Evolutionary conservation across 2,797 vertebrate species (phyloP).

Genomic region (Microctenopoma steveboyesi): DNA sequence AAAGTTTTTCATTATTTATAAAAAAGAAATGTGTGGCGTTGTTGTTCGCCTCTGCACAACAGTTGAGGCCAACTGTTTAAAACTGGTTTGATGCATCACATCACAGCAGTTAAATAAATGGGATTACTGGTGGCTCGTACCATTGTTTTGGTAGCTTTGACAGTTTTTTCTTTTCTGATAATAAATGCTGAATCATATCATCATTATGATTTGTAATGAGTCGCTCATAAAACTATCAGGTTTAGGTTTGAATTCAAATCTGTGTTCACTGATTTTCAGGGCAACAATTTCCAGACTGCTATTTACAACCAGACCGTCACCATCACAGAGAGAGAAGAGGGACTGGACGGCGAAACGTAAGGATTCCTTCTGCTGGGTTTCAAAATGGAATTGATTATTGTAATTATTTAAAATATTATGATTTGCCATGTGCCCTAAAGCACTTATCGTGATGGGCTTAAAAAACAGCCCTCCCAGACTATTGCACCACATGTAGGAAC

Average conservation of each 20-base stretch:
- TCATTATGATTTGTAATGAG: not conserved
- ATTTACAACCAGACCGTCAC: slow-evolving; percentile 86
- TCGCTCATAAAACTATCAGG: slow-evolving; percentile 6
- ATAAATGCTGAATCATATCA: slow-evolving; percentile 11
- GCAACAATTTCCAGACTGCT: slow-evolving; percentile 79
- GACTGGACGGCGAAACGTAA: slow-evolving; percentile 86
- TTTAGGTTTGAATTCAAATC: not conserved
- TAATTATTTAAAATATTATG: not conserved
- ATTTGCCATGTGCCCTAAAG: not conserved
- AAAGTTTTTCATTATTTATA: not conserved
- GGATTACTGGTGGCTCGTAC: not conserved
- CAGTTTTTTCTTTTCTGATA: slow-evolving; percentile 9
- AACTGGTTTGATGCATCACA: not conserved
- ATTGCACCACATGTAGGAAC: slow-evolving; percentile 38
- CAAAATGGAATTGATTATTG: not conserved
- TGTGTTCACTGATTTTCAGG: slow-evolving; percentile 59
- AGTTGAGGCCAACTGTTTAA: not conserved
- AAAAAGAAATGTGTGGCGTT: not conserved
- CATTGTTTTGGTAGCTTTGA: not conserved
- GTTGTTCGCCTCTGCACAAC: not conserved
- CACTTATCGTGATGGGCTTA: slow-evolving; percentile 14
- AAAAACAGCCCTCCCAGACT: slow-evolving; percentile 26
- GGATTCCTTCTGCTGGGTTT: slow-evolving; percentile 17
- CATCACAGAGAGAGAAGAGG: slow-evolving; percentile 82
- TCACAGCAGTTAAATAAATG: slow-evolving; percentile 5